Evolutionary conservation across 2,113 vertebrate genomes (phyloP), one percentile per base, ranked within the genome.

Genomic region (Semnornis frantzii): DNA sequence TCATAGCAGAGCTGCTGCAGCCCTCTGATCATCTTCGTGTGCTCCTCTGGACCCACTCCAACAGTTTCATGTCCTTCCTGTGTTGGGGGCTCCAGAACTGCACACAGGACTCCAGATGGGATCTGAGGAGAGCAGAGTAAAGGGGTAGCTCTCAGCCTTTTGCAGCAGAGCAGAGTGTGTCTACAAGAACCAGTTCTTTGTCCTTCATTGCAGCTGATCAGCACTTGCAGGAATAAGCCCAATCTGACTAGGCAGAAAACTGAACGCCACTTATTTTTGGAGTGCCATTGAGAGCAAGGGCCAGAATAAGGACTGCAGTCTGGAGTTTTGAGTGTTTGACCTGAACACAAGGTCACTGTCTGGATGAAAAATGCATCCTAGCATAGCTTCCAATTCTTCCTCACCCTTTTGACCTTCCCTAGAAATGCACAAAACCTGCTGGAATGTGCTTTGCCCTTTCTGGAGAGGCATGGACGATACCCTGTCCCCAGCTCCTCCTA

Each of bases 401-500:
- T 70, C 80, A 57, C 34, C 64, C n/a, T 62, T 46, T 92, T 73
- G 17, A 70, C 70, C 31, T 88, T 89, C 73, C 87, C 18, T 9
- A 95, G 87, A 94, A 91, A 87, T 70, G 48, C 89, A 85, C 76
- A 85, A 57, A 90, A 87, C 65, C 84, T 1, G 12, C 83, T 92
- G 80, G 87, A 96, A 96, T 97, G 96, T 89, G 88, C 97, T 97
- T 97, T 90, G 92, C 91, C 89, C 69, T 97, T 97, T 95, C 95
- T 97, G 97, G 96, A 98, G 92, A 96, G 82, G 84, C 94, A 95
- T 97, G 93, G 95, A 96, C 76, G 48, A 66, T 93, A 74, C 39
- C 50, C 50, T 25, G 58, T 18, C 31, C 58, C 55, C 69, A 44
- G 30, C 87, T 85, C 2, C 1, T 9, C 31, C 34, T 19, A 20